These are phyloP conservation scores for Erebia epiphron DNA, from an alignment of 2,888 invertebrate genomes.

Conservation along the genomic window DNA sequence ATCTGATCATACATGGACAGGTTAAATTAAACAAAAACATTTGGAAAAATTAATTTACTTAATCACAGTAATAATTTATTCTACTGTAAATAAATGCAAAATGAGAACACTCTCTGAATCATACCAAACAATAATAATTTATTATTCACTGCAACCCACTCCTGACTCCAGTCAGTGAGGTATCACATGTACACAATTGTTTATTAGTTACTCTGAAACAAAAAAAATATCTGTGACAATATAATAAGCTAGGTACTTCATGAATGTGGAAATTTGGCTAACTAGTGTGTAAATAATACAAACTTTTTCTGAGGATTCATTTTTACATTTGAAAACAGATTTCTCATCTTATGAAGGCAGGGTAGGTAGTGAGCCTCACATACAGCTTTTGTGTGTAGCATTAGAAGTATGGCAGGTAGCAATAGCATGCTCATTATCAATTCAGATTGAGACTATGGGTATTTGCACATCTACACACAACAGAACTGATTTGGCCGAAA, in stretches of 20 bases:
- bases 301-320: no score
- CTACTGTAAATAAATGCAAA: slow-evolving; percentile 64
- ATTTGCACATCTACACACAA: no score
- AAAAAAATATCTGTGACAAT: slow-evolving; percentile 14
- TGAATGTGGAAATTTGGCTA: not conserved
- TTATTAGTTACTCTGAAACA: slow-evolving; percentile 48
- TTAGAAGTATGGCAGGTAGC: no score
- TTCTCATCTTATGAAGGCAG: no score
- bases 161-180: slow-evolving; percentile 38
- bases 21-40: slow-evolving; percentile 11
- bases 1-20: no score
- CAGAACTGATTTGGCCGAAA: no score
- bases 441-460: no score
- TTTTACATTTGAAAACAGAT: no score
- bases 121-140: slow-evolving; percentile 35
- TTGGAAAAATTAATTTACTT: slow-evolving; percentile 68
- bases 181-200: slow-evolving; percentile 42
- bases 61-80: slow-evolving; percentile 66
- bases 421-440: no score
- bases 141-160: slow-evolving; percentile 28
- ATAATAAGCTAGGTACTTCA: not conserved
- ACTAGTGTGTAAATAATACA: no score
- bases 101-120: slow-evolving; percentile 45
- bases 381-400: no score
- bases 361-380: no score